Conservation (phyloP, 2,113 vertebrate genomes). For the Acrocephalus arundinaceus region DNA sequence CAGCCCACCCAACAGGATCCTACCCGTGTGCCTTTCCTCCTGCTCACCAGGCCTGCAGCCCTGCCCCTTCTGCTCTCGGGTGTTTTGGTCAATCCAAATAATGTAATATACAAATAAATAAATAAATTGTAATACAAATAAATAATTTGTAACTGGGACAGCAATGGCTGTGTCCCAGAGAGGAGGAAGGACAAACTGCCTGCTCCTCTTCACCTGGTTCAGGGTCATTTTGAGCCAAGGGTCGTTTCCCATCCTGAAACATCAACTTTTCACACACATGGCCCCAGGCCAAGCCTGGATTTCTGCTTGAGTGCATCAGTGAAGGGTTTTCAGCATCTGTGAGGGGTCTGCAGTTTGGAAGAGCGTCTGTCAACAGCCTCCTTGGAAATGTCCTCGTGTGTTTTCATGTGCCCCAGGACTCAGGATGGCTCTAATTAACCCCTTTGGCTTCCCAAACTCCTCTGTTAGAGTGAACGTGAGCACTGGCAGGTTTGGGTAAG, state of each 20-base stretch:
- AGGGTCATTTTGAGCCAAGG: neutral
- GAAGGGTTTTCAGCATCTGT: neutral
- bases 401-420: neutral
- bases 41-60: neutral
- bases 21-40: neutral
- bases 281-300: neutral
- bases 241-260: neutral
- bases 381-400: neutral
- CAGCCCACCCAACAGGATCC: neutral
- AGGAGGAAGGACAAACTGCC: neutral
- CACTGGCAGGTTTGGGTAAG: neutral
- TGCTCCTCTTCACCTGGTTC: neutral
- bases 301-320: neutral
- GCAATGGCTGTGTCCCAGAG: rapidly evolving
- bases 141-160: neutral
- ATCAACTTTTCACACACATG: neutral
- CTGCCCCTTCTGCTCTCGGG: neutral
- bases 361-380: neutral
- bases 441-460: neutral
- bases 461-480: neutral
- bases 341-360: neutral
- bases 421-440: neutral
- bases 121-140: no score
- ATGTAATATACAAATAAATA: no score
- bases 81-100: neutral